Evolutionary conservation across 2,888 invertebrate species (phyloP), one percentile per base, ranked within the genome.

Genomic region (Pterostichus niger): DNA sequence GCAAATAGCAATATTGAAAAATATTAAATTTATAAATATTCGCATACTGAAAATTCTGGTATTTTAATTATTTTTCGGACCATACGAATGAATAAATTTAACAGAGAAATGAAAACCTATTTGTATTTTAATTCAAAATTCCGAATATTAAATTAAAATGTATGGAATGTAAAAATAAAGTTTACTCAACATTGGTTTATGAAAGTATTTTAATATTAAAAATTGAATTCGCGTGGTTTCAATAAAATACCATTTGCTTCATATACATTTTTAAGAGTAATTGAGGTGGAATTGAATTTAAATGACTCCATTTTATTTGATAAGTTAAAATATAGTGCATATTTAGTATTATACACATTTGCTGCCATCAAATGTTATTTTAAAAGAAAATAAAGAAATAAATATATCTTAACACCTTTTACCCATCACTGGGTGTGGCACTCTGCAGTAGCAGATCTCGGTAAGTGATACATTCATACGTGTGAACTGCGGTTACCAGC

Each of bases 141-240:
- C 64, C 64, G 35, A 35, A 35, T 64, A 64, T 64, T 6, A 64
- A 64, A 64, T 64, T 35, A 35, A 64, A 64, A 64, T 64, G 11
- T 64, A 31, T 64, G 64, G 64, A 64, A 64, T 64, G 64, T 35
- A 35, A 64, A 61, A 64, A 64, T 33, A 64, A 35, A 64, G 64
- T 64, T 64, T 64, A 64, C 35, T n/a, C 33, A 64, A 64, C 64
- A 64, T 31, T 35, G 64, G 64, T 64, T 64, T 35, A 64, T 64
- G 64, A 64, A 64, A 64, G 64, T 64, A 64, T 64, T 64, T 64
- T 33, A 64, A 33, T 64, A 64, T 64, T 64, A 64, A 64, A 64
- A 64, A 33, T 61, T 64, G 64, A 35, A 64, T 64, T 31, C n/a
- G n/a, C 35, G 33, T 64, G 64, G 64, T 64, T 13, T 64, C 61